Evolutionary conservation across 2,113 vertebrate genomes (phyloP).

Genomic region (Anolis sagrei): DNA sequence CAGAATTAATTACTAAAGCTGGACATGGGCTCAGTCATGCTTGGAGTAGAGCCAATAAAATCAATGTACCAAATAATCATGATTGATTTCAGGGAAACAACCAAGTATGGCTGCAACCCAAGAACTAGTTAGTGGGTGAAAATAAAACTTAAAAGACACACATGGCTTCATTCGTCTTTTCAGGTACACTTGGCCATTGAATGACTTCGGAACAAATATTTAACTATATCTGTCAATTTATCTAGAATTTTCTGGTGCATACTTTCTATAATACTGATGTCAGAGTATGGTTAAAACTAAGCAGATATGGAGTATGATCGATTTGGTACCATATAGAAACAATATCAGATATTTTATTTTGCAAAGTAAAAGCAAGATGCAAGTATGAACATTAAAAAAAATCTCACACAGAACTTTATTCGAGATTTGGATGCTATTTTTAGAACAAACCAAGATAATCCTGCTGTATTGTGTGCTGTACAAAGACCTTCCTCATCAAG

Average conservation of each 20-base stretch:
- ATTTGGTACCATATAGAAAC: neutral
- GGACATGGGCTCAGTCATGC: neutral
- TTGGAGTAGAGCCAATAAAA: neutral
- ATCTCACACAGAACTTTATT: neutral
- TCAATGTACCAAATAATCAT: neutral
- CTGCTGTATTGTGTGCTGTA: neutral
- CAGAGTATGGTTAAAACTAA: neutral
- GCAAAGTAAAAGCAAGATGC: neutral
- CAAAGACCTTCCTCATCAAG: neutral
- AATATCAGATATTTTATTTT: neutral
- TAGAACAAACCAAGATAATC: neutral
- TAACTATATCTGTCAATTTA: neutral
- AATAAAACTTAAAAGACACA: neutral
- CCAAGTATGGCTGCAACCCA: neutral
- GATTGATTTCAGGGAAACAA: neutral
- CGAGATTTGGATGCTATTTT: neutral
- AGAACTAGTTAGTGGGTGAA: slow-evolving; percentile 11
- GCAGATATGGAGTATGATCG: too few species aligned
- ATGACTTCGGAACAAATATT: neutral
- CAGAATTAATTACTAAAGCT: slow-evolving; percentile 22
- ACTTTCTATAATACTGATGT: neutral
- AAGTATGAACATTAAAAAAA: neutral
- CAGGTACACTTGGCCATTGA: neutral
- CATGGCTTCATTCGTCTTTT: neutral
- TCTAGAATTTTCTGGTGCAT: neutral